Conservation (phyloP, 2,113 vertebrate genomes). For the Columba livia region DNA sequence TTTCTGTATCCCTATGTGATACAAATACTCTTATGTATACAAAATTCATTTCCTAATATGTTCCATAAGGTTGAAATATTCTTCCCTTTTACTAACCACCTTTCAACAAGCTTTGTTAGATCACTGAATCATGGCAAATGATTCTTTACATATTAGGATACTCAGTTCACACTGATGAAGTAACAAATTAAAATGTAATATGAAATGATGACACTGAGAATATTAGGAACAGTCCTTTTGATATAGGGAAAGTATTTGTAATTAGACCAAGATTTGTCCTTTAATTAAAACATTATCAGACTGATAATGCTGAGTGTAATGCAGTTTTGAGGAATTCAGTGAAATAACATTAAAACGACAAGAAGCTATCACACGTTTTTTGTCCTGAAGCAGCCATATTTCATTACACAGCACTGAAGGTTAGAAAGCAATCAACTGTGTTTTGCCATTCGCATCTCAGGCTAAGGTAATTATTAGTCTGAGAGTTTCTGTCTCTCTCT, state of each 20-base stretch:
- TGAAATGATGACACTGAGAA: slow-evolving; percentile 54
- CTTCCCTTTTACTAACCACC: slow-evolving; percentile 43
- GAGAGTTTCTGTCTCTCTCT: slow-evolving; percentile 34
- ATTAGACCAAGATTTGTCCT: slow-evolving; percentile 65
- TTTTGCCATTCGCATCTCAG: slow-evolving; percentile 75
- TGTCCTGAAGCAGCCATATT: slow-evolving; percentile 73
- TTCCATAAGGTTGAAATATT: slow-evolving; percentile 28
- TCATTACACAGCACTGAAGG: slow-evolving; percentile 76
- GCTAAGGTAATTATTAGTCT: slow-evolving; percentile 83
- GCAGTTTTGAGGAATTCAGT: slow-evolving; percentile 59
- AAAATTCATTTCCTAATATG: slow-evolving; percentile 31
- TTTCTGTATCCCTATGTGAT: background rate
- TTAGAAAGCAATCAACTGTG: slow-evolving; percentile 82
- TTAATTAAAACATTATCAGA: slow-evolving; percentile 77
- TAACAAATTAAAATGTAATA: slow-evolving; percentile 81
- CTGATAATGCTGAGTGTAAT: slow-evolving; percentile 67
- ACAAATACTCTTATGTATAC: background rate
- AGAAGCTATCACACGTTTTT: slow-evolving; percentile 39
- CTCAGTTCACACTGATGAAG: slow-evolving; percentile 71
- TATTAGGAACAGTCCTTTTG: slow-evolving; percentile 62
- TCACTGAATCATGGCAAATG: slow-evolving; percentile 47
- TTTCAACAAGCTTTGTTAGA: slow-evolving; percentile 55
- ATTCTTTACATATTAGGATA: slow-evolving; percentile 55
- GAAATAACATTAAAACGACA: slow-evolving; percentile 45
- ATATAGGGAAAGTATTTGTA: slow-evolving; percentile 68